A percentile compares a stretch with the other conserved stretches of the same genome.
Evolutionary conservation across 2,888 invertebrate species (phyloP).

Genomic region (Pilophorus perplexus): DNA sequence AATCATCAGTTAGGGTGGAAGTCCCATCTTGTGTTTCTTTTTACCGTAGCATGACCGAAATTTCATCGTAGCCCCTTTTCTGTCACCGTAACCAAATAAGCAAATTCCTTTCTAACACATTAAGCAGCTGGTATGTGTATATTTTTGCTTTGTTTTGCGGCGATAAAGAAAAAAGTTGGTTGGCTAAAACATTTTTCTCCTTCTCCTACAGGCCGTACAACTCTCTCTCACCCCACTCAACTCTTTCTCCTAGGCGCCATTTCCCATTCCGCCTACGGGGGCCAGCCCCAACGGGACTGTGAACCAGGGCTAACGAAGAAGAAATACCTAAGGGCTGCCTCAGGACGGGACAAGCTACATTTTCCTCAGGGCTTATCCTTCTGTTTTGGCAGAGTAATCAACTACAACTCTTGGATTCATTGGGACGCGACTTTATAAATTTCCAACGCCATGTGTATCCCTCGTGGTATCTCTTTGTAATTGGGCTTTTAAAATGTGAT

Average conservation of each 20-base stretch:
- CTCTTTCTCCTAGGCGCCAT: not conserved
- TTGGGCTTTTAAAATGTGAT: not conserved
- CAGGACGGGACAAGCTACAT: conserved; percentile 7
- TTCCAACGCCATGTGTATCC: not conserved
- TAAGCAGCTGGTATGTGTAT: too few species aligned
- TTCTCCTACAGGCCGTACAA: not conserved
- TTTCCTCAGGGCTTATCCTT: conserved; percentile 2
- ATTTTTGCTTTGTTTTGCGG: too few species aligned
- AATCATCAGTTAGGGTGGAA: too few species aligned
- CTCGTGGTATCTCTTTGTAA: not conserved
- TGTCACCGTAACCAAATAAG: too few species aligned
- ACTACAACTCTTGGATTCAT: conserved; percentile 1
- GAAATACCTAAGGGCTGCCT: not conserved
- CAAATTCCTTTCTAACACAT: too few species aligned
- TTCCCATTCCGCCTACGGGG: conserved; percentile 1
- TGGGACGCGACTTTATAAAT: conserved; percentile 9
- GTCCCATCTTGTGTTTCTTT: too few species aligned
- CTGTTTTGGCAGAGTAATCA: conserved; percentile 1
- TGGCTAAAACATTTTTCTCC: conserved; percentile 28
- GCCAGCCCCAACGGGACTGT: conserved; percentile 5
- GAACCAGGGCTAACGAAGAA: conserved; percentile 24
- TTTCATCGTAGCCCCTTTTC: too few species aligned
- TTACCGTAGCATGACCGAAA: too few species aligned
- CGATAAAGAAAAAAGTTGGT: conserved; percentile 1
- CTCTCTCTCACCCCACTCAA: not conserved